phyloP scores from a whole-genome alignment of 2,888 invertebrate genomes.

The Caenorhabditis angaria region DNA sequence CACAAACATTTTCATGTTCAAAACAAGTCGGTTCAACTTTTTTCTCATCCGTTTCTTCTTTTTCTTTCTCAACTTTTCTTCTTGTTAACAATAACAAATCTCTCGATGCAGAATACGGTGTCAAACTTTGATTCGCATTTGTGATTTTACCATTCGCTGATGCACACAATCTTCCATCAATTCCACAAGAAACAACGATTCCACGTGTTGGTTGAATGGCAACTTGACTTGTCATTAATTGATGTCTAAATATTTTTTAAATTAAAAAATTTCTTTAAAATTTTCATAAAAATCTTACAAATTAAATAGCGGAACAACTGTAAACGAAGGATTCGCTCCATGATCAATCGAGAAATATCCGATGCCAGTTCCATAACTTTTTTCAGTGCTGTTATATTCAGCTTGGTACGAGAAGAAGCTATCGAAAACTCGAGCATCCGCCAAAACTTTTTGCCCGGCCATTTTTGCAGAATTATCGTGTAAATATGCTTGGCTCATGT shows the following conservation, averaged over 20 bases:
- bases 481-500: conserved; percentile 21
- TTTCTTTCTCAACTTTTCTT: conserved; percentile 6
- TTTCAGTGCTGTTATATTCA: conserved; percentile 27
- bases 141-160: conserved; percentile 16
- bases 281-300: conserved; percentile 16
- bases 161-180: conserved; percentile 38
- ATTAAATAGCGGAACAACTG: conserved; percentile 38
- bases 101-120: conserved; percentile 10
- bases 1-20: conserved; percentile 25
- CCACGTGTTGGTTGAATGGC: conserved; percentile 31
- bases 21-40: background rate
- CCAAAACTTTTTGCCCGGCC: conserved; percentile 38
- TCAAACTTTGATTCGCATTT: background rate
- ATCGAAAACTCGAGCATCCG: conserved; percentile 22
- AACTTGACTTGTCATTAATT: conserved; percentile 39
- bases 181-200: conserved; percentile 38
- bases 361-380: conserved; percentile 21
- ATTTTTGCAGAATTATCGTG: conserved; percentile 42
- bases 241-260: conserved; percentile 26
- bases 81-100: conserved; percentile 19
- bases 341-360: conserved; percentile 28
- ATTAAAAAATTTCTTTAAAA: background rate
- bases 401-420: conserved; percentile 45
- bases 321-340: conserved; percentile 11
- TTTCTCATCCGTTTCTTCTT: conserved; percentile 9